phyloP scores from a whole-genome alignment of 1,140 invertebrate species.

The Apis mellifera region DNA sequence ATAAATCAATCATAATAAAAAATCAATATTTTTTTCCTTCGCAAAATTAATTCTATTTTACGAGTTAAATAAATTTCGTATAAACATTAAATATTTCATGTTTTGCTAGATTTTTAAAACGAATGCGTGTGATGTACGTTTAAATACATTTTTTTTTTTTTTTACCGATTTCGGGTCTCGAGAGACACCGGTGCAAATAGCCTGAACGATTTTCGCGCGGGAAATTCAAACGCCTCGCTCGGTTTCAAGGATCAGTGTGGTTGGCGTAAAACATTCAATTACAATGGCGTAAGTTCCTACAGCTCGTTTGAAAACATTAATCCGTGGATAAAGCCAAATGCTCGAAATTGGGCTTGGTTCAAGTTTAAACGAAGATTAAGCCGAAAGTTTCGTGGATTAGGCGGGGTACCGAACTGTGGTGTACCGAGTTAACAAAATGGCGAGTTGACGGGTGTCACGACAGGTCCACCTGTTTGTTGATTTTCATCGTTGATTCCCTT shows the following conservation, averaged over 20 bases:
- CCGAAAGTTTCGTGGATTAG: slow-evolving; percentile 59
- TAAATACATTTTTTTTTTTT: too few relatives aligned
- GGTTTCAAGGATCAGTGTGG: slow-evolving; percentile 24
- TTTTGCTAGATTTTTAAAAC: not conserved
- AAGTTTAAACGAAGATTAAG: slow-evolving; percentile 65
- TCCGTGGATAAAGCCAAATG: slow-evolving; percentile 54
- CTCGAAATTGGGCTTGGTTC: slow-evolving; percentile 55
- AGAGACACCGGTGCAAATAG: not conserved
- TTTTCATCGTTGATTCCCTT: not conserved
- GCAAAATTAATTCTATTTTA: too few relatives aligned
- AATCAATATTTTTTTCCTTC: too few relatives aligned
- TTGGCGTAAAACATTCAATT: slow-evolving; percentile 63
- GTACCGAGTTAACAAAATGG: slow-evolving; percentile 38
- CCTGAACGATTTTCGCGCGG: not conserved
- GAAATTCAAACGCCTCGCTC: not conserved
- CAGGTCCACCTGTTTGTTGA: not conserved
- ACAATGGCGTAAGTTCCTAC: slow-evolving; percentile 58
- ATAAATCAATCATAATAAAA: too few relatives aligned
- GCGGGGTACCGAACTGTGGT: not conserved
- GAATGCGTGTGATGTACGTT: not conserved
- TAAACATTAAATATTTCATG: too few relatives aligned
- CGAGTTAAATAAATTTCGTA: too few relatives aligned
- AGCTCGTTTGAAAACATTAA: slow-evolving; percentile 61
- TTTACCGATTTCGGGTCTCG: not conserved
- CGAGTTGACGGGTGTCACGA: slow-evolving; percentile 3